phyloP scores from a whole-genome alignment of 2,888 invertebrate genomes.

The Drosophila mercatorum region DNA sequence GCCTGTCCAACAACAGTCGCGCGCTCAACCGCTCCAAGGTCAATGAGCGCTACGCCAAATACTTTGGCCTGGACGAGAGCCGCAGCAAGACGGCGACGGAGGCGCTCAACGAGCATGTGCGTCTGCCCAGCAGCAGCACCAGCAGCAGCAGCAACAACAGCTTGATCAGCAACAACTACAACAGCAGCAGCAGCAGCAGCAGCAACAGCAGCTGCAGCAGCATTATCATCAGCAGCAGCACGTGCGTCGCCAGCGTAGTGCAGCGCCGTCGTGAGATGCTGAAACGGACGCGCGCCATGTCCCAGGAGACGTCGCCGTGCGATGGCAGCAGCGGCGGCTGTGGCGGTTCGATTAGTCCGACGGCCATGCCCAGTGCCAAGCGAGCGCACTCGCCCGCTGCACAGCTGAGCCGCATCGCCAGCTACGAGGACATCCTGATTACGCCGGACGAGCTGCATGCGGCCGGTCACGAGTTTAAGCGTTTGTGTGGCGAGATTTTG shows the following conservation, averaged over 20 bases:
- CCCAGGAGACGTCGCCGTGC: conserved; percentile 54
- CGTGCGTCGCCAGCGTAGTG: conserved; percentile 13
- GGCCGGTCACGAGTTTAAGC: conserved; percentile 79
- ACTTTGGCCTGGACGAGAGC: conserved; percentile 75
- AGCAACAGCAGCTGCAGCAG: neutral
- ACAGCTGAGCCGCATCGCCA: conserved; percentile 24
- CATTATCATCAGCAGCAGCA: conserved; percentile 19
- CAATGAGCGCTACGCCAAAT: conserved; percentile 80
- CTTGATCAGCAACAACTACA: neutral
- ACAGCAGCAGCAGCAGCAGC: neutral
- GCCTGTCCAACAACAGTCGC: neutral
- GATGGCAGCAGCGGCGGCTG: conserved; percentile 5
- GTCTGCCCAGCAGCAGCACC: conserved; percentile 29
- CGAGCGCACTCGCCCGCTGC: conserved; percentile 59
- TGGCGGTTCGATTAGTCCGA: conserved; percentile 41
- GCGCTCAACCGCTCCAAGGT: conserved; percentile 33
- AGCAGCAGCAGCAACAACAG: neutral
- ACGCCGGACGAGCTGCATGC: conserved; percentile 80
- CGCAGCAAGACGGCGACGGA: conserved; percentile 36
- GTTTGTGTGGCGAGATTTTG: conserved; percentile 79
- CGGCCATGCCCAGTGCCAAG: conserved; percentile 55
- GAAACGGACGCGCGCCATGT: conserved; percentile 78
- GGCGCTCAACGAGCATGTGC: conserved; percentile 70
- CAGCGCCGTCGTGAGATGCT: conserved; percentile 73
- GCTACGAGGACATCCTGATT: conserved; percentile 80